These are phyloP conservation scores for Nyctibius bracteatus DNA, from an alignment of 2,113 vertebrate genomes.

Conservation along the genomic window DNA sequence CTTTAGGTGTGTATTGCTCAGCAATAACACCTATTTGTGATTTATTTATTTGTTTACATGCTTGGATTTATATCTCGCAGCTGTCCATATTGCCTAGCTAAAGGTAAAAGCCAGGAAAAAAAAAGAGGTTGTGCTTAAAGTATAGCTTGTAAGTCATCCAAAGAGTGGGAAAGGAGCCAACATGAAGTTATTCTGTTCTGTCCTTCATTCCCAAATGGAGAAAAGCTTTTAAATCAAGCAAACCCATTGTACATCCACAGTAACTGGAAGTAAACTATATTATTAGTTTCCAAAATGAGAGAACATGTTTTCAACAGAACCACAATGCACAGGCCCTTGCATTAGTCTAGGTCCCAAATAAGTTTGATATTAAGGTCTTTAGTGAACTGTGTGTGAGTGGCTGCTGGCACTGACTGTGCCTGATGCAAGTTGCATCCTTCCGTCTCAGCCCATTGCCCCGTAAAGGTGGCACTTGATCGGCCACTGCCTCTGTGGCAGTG, in stretches of 20 bases:
- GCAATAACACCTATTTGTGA: background rate
- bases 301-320: slow-evolving; percentile 51
- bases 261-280: slow-evolving; percentile 30
- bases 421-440: background rate
- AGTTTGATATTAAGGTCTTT: background rate
- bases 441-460: rapidly evolving
- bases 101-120: slow-evolving; percentile 37
- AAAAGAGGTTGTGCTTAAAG: slow-evolving; percentile 38
- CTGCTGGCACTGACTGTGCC: background rate
- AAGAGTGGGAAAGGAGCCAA: background rate
- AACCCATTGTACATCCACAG: slow-evolving; percentile 14
- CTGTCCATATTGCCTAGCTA: background rate
- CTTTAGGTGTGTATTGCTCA: background rate
- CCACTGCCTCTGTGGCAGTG: background rate
- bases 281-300: slow-evolving; percentile 49
- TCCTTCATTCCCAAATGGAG: slow-evolving; percentile 23
- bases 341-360: background rate
- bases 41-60: background rate
- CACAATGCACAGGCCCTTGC: background rate
- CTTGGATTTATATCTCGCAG: background rate
- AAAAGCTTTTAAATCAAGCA: slow-evolving; percentile 44
- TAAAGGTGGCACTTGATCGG: background rate
- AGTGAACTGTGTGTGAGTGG: background rate
- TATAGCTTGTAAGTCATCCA: background rate
- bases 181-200: slow-evolving; percentile 33